Conservation (phyloP, 2,888 invertebrate species). For the Drosophila neotestacea region DNA sequence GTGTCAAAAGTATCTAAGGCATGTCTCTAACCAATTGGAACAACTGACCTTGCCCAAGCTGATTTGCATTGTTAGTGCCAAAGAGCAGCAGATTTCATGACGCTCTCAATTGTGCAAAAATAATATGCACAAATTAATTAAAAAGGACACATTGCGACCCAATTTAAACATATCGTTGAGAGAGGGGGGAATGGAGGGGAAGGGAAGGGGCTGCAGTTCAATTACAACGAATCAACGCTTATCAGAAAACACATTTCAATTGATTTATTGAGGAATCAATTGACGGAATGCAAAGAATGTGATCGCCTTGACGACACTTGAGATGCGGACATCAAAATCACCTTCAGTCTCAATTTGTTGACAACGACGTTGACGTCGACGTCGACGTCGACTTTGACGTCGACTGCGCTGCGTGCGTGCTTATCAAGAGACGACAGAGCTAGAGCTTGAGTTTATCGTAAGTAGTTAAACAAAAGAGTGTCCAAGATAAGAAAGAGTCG, state of each 20-base stretch:
- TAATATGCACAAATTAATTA: conserved; percentile 44
- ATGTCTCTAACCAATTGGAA: conserved; percentile 46
- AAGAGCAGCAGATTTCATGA: conserved; percentile 9
- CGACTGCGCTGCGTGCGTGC: conserved; percentile 40
- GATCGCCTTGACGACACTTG: conserved; percentile 66
- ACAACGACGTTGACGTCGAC: conserved; percentile 14
- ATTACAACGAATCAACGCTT: conserved; percentile 48
- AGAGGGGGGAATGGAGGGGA: neutral
- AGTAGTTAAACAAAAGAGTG: conserved; percentile 40
- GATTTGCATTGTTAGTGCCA: conserved; percentile 57
- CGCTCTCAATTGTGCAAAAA: conserved; percentile 30
- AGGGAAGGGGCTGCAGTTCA: conserved; percentile 43
- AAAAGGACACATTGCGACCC: conserved; percentile 56
- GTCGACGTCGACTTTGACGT: too few species aligned
- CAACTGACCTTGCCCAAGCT: conserved; percentile 70
- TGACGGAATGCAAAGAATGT: conserved; percentile 61
- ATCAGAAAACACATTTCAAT: conserved; percentile 58
- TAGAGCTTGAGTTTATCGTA: conserved; percentile 45
- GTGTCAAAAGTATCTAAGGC: conserved; percentile 49
- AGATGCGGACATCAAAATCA: conserved; percentile 53
- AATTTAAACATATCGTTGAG: conserved; percentile 25
- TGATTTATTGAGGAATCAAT: conserved; percentile 74
- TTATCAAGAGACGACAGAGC: conserved; percentile 39
- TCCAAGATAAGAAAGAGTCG: conserved; percentile 38
- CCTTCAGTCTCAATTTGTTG: conserved; percentile 73